A percentile compares a stretch with the other conserved stretches of the same genome.
Conservation (phyloP, 2,797 vertebrate species). For the Betta splendens region DNA sequence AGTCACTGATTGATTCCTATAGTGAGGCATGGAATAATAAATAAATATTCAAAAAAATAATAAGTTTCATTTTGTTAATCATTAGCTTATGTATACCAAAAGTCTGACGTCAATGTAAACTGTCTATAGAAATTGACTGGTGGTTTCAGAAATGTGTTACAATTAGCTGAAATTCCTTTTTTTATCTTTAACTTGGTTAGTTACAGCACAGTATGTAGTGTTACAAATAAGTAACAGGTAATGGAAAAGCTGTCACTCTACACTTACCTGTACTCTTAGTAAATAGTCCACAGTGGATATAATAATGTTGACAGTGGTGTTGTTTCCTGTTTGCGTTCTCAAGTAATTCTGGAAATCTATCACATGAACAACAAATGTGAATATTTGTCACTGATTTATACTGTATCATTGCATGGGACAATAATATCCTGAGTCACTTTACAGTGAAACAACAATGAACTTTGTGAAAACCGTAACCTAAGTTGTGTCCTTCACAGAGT, state of each 20-base stretch:
- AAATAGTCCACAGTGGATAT: slow-evolving; percentile 98
- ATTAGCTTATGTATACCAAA: background rate
- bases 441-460: background rate
- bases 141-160: no score
- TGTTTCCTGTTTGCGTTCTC: slow-evolving; percentile 95
- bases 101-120: no score
- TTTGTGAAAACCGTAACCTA: slow-evolving; percentile 81
- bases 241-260: background rate
- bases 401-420: background rate
- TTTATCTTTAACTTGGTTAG: background rate
- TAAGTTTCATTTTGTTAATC: background rate
- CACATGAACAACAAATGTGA: background rate
- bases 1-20: slow-evolving; percentile 96
- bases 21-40: slow-evolving; percentile 39
- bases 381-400: background rate
- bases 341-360: slow-evolving; percentile 96
- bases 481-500: slow-evolving; percentile 96
- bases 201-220: no score
- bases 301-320: slow-evolving; percentile 95
- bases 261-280: slow-evolving; percentile 89
- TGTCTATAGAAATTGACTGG: no score
- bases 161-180: no score
- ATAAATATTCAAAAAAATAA: no score
- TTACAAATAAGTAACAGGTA: no score
- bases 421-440: background rate